A percentile compares a stretch with the other conserved stretches of the same genome.
Evolutionary conservation across 2,888 invertebrate genomes (phyloP).

Genomic region (Trichopria drosophilae): DNA sequence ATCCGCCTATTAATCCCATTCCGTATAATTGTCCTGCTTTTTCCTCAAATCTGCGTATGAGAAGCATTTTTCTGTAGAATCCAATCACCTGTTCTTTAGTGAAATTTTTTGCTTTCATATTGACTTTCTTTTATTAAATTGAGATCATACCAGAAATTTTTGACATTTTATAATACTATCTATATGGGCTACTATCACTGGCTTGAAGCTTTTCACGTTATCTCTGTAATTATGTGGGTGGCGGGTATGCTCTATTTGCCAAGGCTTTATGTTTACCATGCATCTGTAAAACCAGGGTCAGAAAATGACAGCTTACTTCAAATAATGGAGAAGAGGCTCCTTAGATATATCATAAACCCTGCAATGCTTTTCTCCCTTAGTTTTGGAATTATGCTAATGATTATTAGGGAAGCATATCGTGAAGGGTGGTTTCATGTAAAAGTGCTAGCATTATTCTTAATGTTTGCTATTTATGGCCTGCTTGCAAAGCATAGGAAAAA

Average conservation of each 20-base stretch:
- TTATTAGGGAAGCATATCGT: constrained; percentile 11
- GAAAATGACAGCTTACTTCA: constrained; percentile 15
- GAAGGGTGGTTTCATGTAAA: constrained; percentile 15
- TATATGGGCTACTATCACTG: constrained; percentile 9
- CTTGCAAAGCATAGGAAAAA: constrained; percentile 5
- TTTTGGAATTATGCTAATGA: constrained; percentile 13
- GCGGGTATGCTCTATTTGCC: constrained; percentile 17
- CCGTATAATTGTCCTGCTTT: constrained; percentile 33
- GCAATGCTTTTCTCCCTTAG: constrained; percentile 15
- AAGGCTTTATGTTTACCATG: constrained; percentile 16
- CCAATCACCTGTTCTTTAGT: constrained; percentile 21
- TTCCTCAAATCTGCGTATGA: constrained; percentile 16
- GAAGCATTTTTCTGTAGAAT: constrained; percentile 25
- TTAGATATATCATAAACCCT: constrained; percentile 18
- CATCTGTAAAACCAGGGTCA: constrained; percentile 13
- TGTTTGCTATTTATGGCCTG: constrained; percentile 8
- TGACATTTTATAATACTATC: constrained; percentile 12
- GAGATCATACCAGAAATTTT: constrained; percentile 14
- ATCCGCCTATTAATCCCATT: constrained; percentile 39
- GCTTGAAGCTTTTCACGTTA: constrained; percentile 16
- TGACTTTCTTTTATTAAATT: constrained; percentile 17
- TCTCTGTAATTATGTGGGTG: constrained; percentile 12
- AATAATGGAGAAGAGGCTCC: constrained; percentile 16
- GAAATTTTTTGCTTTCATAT: constrained; percentile 22
- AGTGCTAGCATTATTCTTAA: constrained; percentile 9